Conservation (phyloP, 2,888 invertebrate genomes). For the Petrolisthes cinctipes region DNA sequence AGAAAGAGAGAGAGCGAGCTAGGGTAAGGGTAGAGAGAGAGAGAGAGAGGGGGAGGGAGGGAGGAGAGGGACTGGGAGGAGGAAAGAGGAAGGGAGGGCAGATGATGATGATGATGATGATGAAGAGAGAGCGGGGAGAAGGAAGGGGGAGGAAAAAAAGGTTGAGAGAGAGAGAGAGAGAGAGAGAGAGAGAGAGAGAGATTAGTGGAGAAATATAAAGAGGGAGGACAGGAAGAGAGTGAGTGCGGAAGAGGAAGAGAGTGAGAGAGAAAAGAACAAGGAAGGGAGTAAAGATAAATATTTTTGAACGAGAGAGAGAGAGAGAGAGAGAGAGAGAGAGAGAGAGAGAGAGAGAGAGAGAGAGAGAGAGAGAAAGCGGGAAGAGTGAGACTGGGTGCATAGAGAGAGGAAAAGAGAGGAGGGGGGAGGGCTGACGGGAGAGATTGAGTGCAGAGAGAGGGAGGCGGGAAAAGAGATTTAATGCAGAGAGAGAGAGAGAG, state of each 20-base stretch:
- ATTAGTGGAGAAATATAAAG: neutral
- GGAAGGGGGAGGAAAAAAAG: neutral
- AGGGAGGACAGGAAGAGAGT: neutral
- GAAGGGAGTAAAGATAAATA: neutral
- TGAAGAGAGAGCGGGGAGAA: neutral
- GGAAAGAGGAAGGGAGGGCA: neutral
- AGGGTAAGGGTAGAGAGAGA: conserved; percentile 11
- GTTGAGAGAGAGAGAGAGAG: neutral
- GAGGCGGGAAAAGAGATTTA: no score
- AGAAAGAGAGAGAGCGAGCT: neutral
- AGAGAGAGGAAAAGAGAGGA: neutral
- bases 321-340: neutral
- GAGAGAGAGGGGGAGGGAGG: neutral
- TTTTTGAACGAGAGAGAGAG: neutral
- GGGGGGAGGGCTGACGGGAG: neutral
- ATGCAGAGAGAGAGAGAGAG: no score
- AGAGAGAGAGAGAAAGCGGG: neutral
- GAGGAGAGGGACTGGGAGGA: neutral
- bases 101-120: neutral
- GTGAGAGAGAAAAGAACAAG: neutral
- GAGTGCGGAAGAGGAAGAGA: neutral
- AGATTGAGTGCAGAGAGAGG: no score
- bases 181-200: neutral
- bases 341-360: neutral
- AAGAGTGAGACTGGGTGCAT: neutral